Evolutionary conservation across 1,140 invertebrate genomes (phyloP).

Genomic region (Lordiphosa stackelbergi): DNA sequence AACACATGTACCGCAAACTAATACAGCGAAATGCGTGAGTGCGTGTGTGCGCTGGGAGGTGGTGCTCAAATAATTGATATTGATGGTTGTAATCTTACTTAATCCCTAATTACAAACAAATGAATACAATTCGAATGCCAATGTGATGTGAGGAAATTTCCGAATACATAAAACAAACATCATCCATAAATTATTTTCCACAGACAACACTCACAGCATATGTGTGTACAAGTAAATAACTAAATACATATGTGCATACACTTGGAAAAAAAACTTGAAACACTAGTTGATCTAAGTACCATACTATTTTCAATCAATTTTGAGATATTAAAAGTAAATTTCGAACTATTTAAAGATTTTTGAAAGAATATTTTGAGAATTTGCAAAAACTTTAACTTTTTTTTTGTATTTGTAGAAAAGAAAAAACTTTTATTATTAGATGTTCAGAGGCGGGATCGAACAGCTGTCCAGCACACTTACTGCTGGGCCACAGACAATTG

Average conservation of each 20-base stretch:
- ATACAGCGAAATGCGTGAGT: conserved; percentile 45
- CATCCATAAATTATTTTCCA: conserved; percentile 50
- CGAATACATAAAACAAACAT: conserved; percentile 39
- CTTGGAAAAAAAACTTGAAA: background rate
- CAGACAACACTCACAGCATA: conserved; percentile 17
- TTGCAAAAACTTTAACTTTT: no score
- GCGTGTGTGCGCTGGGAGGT: background rate
- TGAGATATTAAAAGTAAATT: no score
- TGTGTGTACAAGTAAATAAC: conserved; percentile 12
- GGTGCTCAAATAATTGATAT: conserved; percentile 66
- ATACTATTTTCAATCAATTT: no score
- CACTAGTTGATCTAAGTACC: no score
- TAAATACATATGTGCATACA: conserved; percentile 28
- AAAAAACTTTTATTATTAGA: no score
- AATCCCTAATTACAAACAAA: conserved; percentile 74
- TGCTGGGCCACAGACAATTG: no score
- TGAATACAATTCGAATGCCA: conserved; percentile 39
- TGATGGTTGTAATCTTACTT: conserved; percentile 73
- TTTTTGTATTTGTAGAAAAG: no score
- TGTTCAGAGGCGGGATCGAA: no score
- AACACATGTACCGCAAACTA: conserved; percentile 53
- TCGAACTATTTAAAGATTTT: no score
- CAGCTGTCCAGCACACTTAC: no score
- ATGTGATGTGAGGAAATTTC: conserved; percentile 3
- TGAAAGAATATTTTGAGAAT: no score